Evolutionary conservation across 2,797 vertebrate genomes (phyloP), one percentile per base, ranked within the genome.

Genomic region (Salmo trutta): DNA sequence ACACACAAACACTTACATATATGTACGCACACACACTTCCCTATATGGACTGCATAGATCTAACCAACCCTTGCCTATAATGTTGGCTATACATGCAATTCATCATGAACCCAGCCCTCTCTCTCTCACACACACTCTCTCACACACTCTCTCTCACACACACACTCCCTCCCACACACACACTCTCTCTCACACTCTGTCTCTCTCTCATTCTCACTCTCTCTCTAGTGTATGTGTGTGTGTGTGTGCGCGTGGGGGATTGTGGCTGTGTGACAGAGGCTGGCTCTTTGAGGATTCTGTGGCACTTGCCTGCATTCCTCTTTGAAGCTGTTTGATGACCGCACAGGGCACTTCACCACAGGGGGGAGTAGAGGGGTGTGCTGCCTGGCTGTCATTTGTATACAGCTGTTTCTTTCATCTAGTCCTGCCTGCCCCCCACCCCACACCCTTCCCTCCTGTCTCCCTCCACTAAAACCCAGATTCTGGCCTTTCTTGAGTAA

Each of bases 321-420:
- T 94, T 94, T 93, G 93, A 94, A 93, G 93, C 91, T 90, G 91
- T 85, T 92, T 91, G 90, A 88, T 95, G 94, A 94, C 93, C 93
- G 90, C 90, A 92, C 89, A 89, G 89, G 90, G 89, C 92, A 91
- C 88, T 86, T 89, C 91, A 88, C 87, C 73, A 85, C 83, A 81
- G 89, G 88, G 24, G 64, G 85, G 36, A 77, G 78, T 71, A 77
- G 71, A 65, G 65, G 74, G n/a, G 69, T 83, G 84, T 83, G 85
- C 83, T 82, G 82, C 88, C 86, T 81, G 88, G 84, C 89, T 91
- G 92, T 93, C 92, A 94, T 94, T 94, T 94, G 94, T 94, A 90
- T 94, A 94, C 93, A 94, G 94, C 93, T 93, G 94, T 94, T 94
- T 92, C 92, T 95, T 94, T 94, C 90, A 94, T 94, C 92, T 91